Base-by-base conservation (phyloP, 2,797 vertebrate species). In the Sparidentex hasta region DNA sequence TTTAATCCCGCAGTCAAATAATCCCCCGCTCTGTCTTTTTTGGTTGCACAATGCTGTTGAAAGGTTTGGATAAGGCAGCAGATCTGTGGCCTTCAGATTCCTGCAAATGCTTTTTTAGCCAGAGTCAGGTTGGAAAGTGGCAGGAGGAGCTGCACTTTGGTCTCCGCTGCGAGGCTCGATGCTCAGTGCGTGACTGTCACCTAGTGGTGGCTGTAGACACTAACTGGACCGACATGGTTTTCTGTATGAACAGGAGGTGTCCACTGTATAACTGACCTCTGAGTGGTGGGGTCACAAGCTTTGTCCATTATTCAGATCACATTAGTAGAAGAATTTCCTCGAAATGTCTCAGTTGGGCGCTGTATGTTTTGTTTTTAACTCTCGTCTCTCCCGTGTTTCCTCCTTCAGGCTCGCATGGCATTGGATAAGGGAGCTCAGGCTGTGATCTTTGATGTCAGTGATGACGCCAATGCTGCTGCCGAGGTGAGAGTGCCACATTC, bases 401-500 rank as follows among this genome's bases (percentile, higher is more conserved):
- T 90, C 82, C 82, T 67, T 84, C 94, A 99, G 98, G 98, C 98
- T 76, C 97, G 95, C 58, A 96, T 99, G 95, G 98, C 98, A 0
- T 92, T 98, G 70, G 95, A 98, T 56, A 96, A 98, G 84, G 98
- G 98, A 76, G 98, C 98, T 78, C 96, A 95, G 18, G 98, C 98
- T 0, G 96, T 99, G 74, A 98, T 99, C 86, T 99, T 99, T 59
- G 98, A 99, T 87, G 96, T 99, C 85, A 97, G 96, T 0, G 97
- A 99, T 61, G 95, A 99, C 63, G 93, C 95, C 68, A 94, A 91
- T 0, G 98, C 98, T 76, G 97, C 95, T 41, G 93, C 94, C 57
- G 97, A 99, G 96, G 98, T 99, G 94, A 94, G 83, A 72, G n/a
- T 20, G n/a, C n/a, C 33, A 6, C 7, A 8, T 33, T 57, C 11